phyloP scores from a whole-genome alignment of 2,888 invertebrate species.

The Hydraecia micacea region DNA sequence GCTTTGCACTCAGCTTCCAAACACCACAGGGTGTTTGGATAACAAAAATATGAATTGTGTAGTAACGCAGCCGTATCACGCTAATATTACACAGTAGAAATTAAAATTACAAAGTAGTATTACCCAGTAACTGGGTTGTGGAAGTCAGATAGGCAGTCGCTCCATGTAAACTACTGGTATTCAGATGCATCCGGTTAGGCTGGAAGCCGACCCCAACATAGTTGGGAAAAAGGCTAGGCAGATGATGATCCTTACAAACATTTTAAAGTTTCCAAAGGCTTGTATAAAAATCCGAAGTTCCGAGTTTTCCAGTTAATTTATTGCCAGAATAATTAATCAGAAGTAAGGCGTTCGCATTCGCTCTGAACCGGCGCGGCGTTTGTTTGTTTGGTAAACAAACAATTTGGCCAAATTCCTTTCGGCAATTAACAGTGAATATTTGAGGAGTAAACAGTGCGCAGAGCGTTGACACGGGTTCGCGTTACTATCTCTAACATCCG shows the following conservation, averaged over 20 bases:
- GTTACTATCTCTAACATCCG: constrained; percentile 83
- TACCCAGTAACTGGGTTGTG: too few relatives aligned
- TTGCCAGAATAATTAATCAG: constrained; percentile 29
- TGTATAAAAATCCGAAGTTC: not conserved
- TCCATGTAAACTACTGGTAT: too few relatives aligned
- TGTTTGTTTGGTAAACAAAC: constrained; percentile 46
- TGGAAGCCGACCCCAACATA: too few relatives aligned
- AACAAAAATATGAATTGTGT: constrained; percentile 1
- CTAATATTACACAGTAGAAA: not conserved
- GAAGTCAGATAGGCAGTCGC: too few relatives aligned
- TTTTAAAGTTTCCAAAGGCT: not conserved
- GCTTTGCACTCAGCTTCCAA: too few relatives aligned
- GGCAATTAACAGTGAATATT: constrained; percentile 66
- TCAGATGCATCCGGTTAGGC: too few relatives aligned
- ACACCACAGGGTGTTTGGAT: too few relatives aligned
- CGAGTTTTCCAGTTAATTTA: not conserved
- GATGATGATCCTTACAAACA: not conserved
- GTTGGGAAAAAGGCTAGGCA: too few relatives aligned
- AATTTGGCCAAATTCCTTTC: constrained; percentile 49
- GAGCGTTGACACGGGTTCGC: constrained; percentile 81
- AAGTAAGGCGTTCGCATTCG: not conserved
- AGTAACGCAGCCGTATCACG: not conserved
- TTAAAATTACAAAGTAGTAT: not conserved
- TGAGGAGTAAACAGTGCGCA: constrained; percentile 65
- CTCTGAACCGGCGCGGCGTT: not conserved